Evolutionary conservation across 2,888 invertebrate genomes (phyloP).

Genomic region (Notodonta dromedarius): DNA sequence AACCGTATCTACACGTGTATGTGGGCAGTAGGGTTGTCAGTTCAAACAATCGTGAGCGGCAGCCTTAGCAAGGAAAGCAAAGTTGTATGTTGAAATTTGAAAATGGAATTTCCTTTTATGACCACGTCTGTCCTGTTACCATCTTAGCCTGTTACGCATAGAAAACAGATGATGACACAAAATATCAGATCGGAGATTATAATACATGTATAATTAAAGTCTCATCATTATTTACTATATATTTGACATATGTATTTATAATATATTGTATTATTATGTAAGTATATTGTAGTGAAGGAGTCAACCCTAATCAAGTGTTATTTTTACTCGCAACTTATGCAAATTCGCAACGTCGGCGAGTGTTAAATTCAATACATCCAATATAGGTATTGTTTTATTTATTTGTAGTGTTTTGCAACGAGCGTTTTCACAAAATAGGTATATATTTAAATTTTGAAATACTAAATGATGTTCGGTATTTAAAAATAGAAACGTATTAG

Average conservation of each 20-base stretch:
- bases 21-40: background rate
- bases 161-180: too few relatives aligned
- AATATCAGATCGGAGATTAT: too few relatives aligned
- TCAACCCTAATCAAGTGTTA: background rate
- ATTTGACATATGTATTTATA: too few relatives aligned
- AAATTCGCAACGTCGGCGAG: background rate
- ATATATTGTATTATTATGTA: background rate
- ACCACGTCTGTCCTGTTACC: too few relatives aligned
- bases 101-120: too few relatives aligned
- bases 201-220: too few relatives aligned
- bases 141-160: too few relatives aligned
- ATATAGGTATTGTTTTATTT: background rate
- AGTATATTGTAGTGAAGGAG: background rate
- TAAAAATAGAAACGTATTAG: too few relatives aligned
- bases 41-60: background rate
- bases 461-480: too few relatives aligned
- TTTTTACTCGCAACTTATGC: conserved; percentile 2
- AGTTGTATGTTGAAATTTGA: too few relatives aligned
- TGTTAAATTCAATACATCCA: background rate
- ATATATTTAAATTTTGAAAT: background rate
- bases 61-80: too few relatives aligned
- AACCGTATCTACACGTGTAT: background rate
- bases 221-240: background rate
- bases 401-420: background rate
- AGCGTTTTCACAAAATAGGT: background rate